Conservation (phyloP, 92 coral and sea anemone genomes). For the Bergia sp. region DNA sequence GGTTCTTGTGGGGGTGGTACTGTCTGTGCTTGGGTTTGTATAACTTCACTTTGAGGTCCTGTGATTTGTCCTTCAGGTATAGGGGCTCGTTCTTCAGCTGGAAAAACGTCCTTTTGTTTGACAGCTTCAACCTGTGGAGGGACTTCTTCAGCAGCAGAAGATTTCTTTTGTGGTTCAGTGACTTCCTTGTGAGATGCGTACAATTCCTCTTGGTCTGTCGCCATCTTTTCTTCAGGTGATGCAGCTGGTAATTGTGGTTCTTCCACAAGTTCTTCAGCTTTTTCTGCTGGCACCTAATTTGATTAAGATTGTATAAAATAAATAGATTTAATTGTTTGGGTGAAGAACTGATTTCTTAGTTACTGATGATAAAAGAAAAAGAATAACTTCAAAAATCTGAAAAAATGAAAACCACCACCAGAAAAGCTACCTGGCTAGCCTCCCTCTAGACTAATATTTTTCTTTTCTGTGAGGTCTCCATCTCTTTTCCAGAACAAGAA, state of each 20-base stretch:
- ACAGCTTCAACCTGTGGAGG: neutral
- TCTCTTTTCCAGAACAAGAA: no score
- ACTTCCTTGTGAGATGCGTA: neutral
- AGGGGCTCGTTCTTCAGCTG: neutral
- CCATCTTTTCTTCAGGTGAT: neutral
- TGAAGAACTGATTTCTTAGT: no score
- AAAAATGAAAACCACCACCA: no score
- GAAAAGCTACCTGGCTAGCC: no score
- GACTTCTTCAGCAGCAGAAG: neutral
- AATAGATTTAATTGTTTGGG: no score
- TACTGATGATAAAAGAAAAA: no score
- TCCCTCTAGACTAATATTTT: no score
- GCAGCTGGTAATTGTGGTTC: neutral
- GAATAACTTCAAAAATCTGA: no score
- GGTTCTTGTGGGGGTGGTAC: neutral
- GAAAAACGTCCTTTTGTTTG: neutral
- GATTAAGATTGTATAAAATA: neutral
- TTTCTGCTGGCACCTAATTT: slow-evolving; percentile 16
- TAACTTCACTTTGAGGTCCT: neutral
- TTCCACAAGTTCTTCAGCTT: neutral
- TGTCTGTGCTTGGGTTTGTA: neutral
- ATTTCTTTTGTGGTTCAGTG: neutral
- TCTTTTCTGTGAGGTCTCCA: no score
- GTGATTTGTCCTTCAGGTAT: neutral
- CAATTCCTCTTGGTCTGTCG: neutral